Base-by-base conservation (phyloP, 1,140 invertebrate genomes). In the Rhizoglyphus robini region DNA sequence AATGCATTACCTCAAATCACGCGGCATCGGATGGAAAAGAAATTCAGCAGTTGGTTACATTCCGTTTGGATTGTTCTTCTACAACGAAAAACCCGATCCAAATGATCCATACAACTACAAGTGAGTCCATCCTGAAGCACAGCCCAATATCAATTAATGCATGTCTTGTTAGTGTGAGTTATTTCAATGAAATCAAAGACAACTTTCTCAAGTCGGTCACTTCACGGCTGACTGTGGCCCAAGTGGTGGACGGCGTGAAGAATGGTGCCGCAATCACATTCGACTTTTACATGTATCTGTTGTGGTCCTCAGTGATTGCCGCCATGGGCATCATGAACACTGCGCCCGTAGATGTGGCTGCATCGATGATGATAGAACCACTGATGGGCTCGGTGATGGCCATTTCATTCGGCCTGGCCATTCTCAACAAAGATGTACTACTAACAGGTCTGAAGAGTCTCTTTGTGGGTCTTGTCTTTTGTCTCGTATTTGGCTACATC, bases 291-390 rank as follows among this genome's bases (percentile, higher is more conserved):
- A 78, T 85, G 60, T 75, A 90, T 38, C 83, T 66, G 23, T 30
- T 69, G 13, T 66, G 68, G 13, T 67, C 69, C 2, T 66, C 67
- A 38, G 66, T 78, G n/a, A 76, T 84, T 32, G 82, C 83, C 32
- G 81, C 83, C 8, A 78, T 89, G 57, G 88, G 88, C 13, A 75
- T 91, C 34, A 78, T 87, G 1, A 88, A 91, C 74, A 84, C 88
- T 72, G 87, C 82, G 68, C 83, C 86, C 1, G 86, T 88, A 0
- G 84, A 88, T 71, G 83, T 91, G 58, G 86, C 89, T 20, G 88
- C 88, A 18, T 87, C 86, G 41, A 91, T 91, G 88, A 77, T 90
- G 68, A 85, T 91, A 4, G 90, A 87, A 3, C 88, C 88, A 0
- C 76, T 91, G 1, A 91, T 90, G 88, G 84, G 83, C 75, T 46